These are phyloP conservation scores for Dicaeum eximium DNA, from an alignment of 2,113 vertebrate species.

Conservation along the genomic window DNA sequence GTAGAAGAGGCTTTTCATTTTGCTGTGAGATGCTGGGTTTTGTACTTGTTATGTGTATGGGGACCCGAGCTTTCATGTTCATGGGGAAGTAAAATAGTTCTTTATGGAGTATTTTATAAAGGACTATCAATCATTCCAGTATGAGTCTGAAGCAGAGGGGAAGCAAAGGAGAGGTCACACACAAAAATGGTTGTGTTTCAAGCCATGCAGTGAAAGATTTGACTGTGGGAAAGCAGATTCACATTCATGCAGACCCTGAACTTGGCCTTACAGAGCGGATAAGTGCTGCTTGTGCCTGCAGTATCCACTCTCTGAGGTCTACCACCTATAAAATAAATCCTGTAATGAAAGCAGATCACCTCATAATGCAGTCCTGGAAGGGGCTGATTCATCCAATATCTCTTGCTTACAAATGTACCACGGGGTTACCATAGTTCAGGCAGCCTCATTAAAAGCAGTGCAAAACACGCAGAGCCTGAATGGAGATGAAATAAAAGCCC, in stretches of 20 bases:
- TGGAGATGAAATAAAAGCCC: constrained; percentile 59
- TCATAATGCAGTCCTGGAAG: constrained; percentile 57
- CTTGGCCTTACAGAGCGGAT: constrained; percentile 1
- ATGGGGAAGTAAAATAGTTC: constrained; percentile 43
- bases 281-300: not conserved
- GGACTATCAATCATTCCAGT: constrained; percentile 55
- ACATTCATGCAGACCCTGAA: constrained; percentile 22
- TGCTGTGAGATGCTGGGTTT: not conserved
- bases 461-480: constrained; percentile 42
- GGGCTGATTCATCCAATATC: constrained; percentile 61
- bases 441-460: constrained; percentile 58
- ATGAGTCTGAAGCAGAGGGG: constrained; percentile 1
- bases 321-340: constrained; percentile 57
- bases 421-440: constrained; percentile 80
- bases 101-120: constrained; percentile 44
- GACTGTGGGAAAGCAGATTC: constrained; percentile 52
- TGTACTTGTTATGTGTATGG: not conserved
- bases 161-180: constrained; percentile 19
- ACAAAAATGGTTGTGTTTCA: constrained; percentile 31
- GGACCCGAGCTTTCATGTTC: constrained; percentile 5
- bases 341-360: constrained; percentile 60
- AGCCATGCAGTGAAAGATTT: constrained; percentile 2
- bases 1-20: constrained; percentile 21
- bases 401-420: constrained; percentile 59
- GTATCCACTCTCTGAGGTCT: not conserved